Conservation (phyloP, 2,797 vertebrate species). For the Falco novaeseelandiae region DNA sequence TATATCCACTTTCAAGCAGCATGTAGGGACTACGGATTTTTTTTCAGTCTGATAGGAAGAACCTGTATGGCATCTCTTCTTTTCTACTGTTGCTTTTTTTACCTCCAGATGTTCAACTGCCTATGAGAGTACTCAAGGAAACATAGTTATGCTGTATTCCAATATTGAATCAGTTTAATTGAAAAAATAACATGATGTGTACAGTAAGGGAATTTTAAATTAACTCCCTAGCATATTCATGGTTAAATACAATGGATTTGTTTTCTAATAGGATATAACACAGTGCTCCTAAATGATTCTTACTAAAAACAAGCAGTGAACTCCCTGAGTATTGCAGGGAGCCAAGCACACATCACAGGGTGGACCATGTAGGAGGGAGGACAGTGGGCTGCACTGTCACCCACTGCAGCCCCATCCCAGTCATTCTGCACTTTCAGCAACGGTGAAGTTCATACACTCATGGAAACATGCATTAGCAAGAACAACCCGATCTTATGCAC, state of each 20-base stretch:
- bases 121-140: slow-evolving; percentile 46
- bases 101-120: slow-evolving; percentile 57
- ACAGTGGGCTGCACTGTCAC: not conserved
- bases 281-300: not conserved
- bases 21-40: not conserved
- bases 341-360: not conserved
- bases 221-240: slow-evolving; percentile 9
- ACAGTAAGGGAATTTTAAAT: slow-evolving; percentile 38
- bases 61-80: not conserved
- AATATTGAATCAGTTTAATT: slow-evolving; percentile 55
- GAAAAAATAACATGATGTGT: slow-evolving; percentile 31
- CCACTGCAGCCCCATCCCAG: not conserved
- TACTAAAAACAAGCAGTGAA: not conserved
- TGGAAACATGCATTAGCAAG: not conserved
- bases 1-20: not conserved
- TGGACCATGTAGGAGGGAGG: not conserved
- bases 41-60: not conserved
- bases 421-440: not conserved
- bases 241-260: not conserved
- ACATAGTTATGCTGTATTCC: not conserved
- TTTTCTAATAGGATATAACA: not conserved
- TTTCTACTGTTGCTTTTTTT: slow-evolving; percentile 11
- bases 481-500: not conserved
- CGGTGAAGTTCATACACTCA: not conserved
- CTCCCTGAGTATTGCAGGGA: not conserved